A percentile compares a stretch with the other conserved stretches of the same genome.
Evolutionary conservation across 2,113 vertebrate genomes (phyloP).

Genomic region (Mola mola): DNA sequence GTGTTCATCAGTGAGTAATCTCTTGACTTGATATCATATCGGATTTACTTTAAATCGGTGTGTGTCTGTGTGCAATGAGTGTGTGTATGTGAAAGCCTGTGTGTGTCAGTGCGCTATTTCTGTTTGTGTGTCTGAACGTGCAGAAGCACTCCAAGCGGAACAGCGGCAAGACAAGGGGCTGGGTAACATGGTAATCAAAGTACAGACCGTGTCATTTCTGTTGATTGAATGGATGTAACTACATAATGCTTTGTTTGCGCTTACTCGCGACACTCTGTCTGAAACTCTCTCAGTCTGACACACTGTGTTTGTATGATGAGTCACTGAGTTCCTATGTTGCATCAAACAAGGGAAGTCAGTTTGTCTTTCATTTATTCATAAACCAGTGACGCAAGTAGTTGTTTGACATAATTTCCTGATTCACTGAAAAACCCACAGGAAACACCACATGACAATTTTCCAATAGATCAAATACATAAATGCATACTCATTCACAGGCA

Average conservation of each 20-base stretch:
- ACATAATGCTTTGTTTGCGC: conserved; percentile 47
- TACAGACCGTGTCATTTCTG: conserved; percentile 51
- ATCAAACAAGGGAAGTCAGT: conserved; percentile 38
- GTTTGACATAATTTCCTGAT: conserved; percentile 37
- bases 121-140: conserved; percentile 5
- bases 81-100: no score
- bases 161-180: conserved; percentile 22
- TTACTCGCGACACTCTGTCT: conserved; percentile 38
- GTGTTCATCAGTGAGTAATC: conserved; percentile 9
- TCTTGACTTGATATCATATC: not conserved
- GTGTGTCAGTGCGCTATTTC: conserved; percentile 19
- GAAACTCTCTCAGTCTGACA: no score
- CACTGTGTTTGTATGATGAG: conserved; percentile 42
- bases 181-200: conserved; percentile 54
- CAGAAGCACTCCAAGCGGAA: conserved; percentile 18
- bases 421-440: conserved; percentile 44
- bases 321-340: conserved; percentile 48
- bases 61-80: no score
- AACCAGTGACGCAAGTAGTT: conserved; percentile 27
- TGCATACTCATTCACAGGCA: conserved; percentile 14
- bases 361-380: conserved; percentile 22
- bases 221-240: conserved; percentile 63
- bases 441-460: conserved; percentile 19
- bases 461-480: conserved; percentile 15
- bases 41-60: not conserved